Evolutionary conservation across 2,797 vertebrate species (phyloP).

Genomic region (Lycodopsis pacificus): DNA sequence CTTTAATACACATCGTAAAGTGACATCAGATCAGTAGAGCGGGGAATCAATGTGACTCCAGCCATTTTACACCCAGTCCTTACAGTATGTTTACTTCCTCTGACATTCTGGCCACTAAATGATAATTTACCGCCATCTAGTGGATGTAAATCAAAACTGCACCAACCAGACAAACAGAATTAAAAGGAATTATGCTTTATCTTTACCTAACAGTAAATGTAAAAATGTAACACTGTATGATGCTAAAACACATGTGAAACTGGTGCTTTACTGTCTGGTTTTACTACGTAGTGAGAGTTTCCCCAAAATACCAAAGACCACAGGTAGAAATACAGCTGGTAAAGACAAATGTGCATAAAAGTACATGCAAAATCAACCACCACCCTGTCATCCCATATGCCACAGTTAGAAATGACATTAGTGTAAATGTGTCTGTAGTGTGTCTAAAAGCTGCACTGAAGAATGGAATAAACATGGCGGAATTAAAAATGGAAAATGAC

Average conservation of each 20-base stretch:
- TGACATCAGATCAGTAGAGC: neutral
- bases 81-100: slow-evolving; percentile 2
- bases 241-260: neutral
- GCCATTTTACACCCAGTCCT: slow-evolving; percentile 11
- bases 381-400: neutral
- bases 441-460: neutral
- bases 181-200: neutral
- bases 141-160: slow-evolving; percentile 55
- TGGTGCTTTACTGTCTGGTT: neutral
- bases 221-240: neutral
- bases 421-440: neutral
- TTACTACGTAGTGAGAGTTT: neutral
- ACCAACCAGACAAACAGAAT: neutral
- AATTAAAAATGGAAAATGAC: neutral
- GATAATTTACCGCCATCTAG: slow-evolving; percentile 70
- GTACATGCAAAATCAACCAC: neutral
- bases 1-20: neutral
- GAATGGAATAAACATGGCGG: neutral
- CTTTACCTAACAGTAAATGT: neutral
- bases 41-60: neutral
- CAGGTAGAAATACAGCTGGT: neutral
- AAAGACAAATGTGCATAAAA: neutral
- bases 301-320: neutral
- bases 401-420: neutral
- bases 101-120: slow-evolving; percentile 16